These are phyloP conservation scores for Chroicocephalus ridibundus DNA, from an alignment of 2,113 vertebrate genomes.

Conservation along the genomic window DNA sequence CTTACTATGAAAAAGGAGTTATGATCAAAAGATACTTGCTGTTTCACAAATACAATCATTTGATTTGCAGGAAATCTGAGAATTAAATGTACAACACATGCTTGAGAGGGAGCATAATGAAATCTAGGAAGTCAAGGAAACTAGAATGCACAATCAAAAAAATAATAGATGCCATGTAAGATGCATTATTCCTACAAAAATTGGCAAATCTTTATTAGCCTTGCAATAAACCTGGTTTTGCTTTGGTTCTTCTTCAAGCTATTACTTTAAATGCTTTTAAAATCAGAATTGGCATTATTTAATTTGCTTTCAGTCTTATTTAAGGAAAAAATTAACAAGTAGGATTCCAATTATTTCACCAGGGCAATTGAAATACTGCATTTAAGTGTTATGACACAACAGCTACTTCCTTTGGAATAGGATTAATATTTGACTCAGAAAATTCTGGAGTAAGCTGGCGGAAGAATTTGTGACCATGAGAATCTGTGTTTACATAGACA, in stretches of 20 bases:
- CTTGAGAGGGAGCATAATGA: background rate
- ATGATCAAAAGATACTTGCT: background rate
- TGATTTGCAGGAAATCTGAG: background rate
- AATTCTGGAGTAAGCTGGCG: conserved; percentile 47
- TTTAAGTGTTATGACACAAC: conserved; percentile 50
- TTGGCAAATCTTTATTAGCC: background rate
- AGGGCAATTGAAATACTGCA: background rate
- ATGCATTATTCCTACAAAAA: background rate
- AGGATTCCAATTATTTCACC: background rate
- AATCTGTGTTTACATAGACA: conserved; percentile 72
- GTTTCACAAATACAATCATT: background rate
- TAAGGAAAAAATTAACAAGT: background rate
- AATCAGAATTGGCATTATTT: background rate
- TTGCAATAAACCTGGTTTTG: background rate
- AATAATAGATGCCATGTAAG: background rate
- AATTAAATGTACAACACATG: background rate
- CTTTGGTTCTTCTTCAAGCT: background rate
- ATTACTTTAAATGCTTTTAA: background rate
- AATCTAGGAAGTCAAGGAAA: background rate
- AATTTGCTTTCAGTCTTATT: background rate
- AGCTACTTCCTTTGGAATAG: conserved; percentile 50
- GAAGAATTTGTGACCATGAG: conserved; percentile 82
- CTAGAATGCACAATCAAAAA: background rate
- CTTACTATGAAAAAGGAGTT: background rate
- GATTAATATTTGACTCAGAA: background rate